Evolutionary conservation across 2,797 vertebrate genomes (phyloP).

Genomic region (Tapera naevia): DNA sequence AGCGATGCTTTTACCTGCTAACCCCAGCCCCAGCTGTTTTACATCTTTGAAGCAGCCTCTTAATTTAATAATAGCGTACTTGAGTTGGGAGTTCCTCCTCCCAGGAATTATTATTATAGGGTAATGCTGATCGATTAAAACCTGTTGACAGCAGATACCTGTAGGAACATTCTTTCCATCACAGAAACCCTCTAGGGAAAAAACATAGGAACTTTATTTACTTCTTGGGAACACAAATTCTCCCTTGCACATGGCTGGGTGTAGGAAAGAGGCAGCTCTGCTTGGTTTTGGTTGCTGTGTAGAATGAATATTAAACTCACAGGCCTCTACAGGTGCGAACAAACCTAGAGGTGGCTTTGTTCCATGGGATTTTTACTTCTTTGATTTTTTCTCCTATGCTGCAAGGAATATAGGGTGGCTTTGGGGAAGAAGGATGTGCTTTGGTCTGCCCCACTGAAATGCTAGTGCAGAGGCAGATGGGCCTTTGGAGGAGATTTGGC

Average conservation of each 20-base stretch:
- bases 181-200: constrained; percentile 19
- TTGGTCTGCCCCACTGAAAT: neutral
- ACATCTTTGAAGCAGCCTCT: neutral
- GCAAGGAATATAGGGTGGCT: neutral
- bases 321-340: neutral
- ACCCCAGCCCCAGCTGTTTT: constrained; percentile 25
- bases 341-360: neutral
- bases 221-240: neutral
- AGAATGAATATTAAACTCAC: neutral
- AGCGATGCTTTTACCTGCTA: constrained; percentile 50
- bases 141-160: neutral
- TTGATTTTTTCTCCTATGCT: neutral
- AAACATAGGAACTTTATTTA: neutral
- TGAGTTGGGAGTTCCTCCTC: neutral
- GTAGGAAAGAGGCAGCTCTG: neutral
- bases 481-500: neutral
- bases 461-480: neutral
- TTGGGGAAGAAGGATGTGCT: neutral
- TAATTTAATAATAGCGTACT: neutral
- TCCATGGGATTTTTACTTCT: neutral
- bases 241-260: neutral
- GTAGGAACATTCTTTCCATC: neutral
- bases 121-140: constrained; percentile 23
- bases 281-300: neutral
- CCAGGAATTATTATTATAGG: neutral